Evolutionary conservation across 2,888 invertebrate genomes (phyloP), one percentile per base, ranked within the genome.

Genomic region (Hirtodrosophila duncani): DNA sequence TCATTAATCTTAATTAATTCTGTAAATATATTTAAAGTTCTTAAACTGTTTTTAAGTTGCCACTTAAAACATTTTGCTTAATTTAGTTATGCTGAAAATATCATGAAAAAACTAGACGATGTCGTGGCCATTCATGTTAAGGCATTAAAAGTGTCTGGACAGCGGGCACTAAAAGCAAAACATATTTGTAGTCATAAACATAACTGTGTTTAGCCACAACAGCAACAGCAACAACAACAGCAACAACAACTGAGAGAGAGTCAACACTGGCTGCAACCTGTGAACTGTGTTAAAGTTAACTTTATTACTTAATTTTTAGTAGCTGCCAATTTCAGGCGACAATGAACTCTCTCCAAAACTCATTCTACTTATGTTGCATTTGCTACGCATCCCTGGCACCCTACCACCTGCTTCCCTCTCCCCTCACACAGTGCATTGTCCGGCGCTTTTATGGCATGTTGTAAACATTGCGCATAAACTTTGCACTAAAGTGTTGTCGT

Each of bases 401-500:
- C 3, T 18, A n/a, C 9, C 7, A 10, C 17, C 9, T 9, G 2
- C 13, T 9, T 26, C 10, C 13, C 13, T 18, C 4, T 37, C 23
- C 33, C 36, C 8, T 37, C 11, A 18, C 16, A 10, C 39, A 67
- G 37, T 57, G 71, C 58, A 68, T 68, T 75, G 75, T 75, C 75
- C 79, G 49, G 80, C n/a, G n/a, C 72, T 75, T 75, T 79, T 75
- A 75, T 75, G 77, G 77, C 72, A 65, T 38, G 75, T 77, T 75
- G 75, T 75, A 75, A 75, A 75, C 75, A 79, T 70, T 79, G 74
- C 50, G 77, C 70, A 75, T 75, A 75, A 75, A 75, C 72, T 79
- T 75, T 72, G 75, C 69, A 75, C 75, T 79, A 79, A 77, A 75
- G 75, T 75, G 75, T 72, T 75, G 79, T 78, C 79, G 70, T 79